Conservation (phyloP, 2,888 invertebrate species). For the Sclerodermus sp. region DNA sequence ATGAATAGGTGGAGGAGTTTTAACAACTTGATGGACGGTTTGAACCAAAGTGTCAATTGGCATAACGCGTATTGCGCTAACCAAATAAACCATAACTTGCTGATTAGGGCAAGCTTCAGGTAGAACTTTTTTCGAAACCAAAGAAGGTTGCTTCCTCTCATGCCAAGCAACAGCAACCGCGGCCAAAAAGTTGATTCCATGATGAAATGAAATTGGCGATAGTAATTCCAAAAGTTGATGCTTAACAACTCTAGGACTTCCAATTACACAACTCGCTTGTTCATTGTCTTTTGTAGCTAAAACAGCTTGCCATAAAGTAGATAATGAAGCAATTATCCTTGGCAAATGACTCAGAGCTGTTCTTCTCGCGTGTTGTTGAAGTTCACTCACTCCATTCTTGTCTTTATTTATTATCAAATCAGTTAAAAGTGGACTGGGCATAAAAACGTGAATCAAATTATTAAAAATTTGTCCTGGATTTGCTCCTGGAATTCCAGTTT, state of each 20-base stretch:
- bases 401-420: slow-evolving; percentile 49
- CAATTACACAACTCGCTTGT: slow-evolving; percentile 61
- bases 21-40: slow-evolving; percentile 79
- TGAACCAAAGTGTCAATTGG: slow-evolving; percentile 82
- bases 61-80: slow-evolving; percentile 79
- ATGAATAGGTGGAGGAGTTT: slow-evolving; percentile 69
- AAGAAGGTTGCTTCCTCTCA: slow-evolving; percentile 64
- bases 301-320: slow-evolving; percentile 78
- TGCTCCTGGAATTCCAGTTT: slow-evolving; percentile 61
- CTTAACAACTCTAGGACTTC: slow-evolving; percentile 70
- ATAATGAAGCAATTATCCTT: slow-evolving; percentile 77
- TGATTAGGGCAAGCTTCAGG: slow-evolving; percentile 72
- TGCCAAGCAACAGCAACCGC: slow-evolving; percentile 87
- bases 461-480: slow-evolving; percentile 75
- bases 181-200: slow-evolving; percentile 78
- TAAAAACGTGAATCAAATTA: slow-evolving; percentile 80
- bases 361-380: slow-evolving; percentile 66
- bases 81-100: slow-evolving; percentile 74
- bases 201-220: slow-evolving; percentile 81
- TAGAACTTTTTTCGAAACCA: slow-evolving; percentile 59
- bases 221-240: slow-evolving; percentile 80
- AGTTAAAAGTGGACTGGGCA: slow-evolving; percentile 62
- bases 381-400: slow-evolving; percentile 51
- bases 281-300: slow-evolving; percentile 60
- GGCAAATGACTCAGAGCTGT: slow-evolving; percentile 79